Conservation (phyloP, 2,888 invertebrate genomes). For the Teleogryllus oceanicus region DNA sequence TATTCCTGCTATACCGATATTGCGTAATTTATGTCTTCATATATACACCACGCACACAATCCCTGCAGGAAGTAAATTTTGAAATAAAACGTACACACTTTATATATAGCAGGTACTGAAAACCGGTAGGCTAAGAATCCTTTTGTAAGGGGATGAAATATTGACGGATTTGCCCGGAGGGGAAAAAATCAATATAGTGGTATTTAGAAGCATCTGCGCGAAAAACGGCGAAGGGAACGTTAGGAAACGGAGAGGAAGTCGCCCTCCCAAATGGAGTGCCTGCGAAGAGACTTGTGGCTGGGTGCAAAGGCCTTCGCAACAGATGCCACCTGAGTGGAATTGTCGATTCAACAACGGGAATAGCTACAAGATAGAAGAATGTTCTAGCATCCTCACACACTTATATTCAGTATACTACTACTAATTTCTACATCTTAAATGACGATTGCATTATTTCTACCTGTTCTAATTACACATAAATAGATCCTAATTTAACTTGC, state of each 20-base stretch:
- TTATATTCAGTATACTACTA: too few species aligned
- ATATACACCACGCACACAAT: constrained; percentile 20
- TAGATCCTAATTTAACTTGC: too few species aligned
- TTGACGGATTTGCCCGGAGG: neutral
- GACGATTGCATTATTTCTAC: too few species aligned
- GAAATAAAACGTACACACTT: constrained; percentile 23
- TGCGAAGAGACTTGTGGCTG: too few species aligned
- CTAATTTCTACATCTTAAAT: too few species aligned
- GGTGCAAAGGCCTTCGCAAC: too few species aligned
- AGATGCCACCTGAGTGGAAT: too few species aligned
- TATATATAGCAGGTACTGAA: constrained; percentile 18
- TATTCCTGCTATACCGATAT: constrained; percentile 23
- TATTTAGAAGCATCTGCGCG: neutral
- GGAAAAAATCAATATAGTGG: constrained; percentile 1
- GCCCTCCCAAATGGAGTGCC: too few species aligned
- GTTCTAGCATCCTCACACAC: too few species aligned
- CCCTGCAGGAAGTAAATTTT: constrained; percentile 23
- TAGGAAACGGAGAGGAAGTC: neutral
- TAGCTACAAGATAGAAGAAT: too few species aligned
- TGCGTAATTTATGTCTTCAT: constrained; percentile 26
- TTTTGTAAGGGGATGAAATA: constrained; percentile 12
- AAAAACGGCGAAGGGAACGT: neutral
- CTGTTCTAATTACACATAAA: too few species aligned
- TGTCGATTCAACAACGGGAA: too few species aligned
- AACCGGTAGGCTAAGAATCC: constrained; percentile 9